Base-by-base conservation (phyloP, 2,888 invertebrate genomes). In the Brenthis daphne region DNA sequence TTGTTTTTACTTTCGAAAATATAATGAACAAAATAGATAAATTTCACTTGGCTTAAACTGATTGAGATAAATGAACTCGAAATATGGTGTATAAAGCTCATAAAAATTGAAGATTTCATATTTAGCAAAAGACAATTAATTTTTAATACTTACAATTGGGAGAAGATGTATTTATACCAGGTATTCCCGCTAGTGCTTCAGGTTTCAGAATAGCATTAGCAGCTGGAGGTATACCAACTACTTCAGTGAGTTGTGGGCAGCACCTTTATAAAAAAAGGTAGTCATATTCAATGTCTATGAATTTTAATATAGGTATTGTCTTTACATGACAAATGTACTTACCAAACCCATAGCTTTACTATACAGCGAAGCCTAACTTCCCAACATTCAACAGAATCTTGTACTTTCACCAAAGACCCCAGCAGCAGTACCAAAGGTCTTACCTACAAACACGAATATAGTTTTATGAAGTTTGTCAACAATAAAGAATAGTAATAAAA, bases 351-450 rank as follows among this genome's bases (percentile, higher is more conserved):
- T 65, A 99, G 91, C 75, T 96, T 96, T 90, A 99, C 96, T 72
- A 98, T 96, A 82, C 97, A 96, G 58, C 97, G 95, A 0, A 99
- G 91, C 80, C 99, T 96, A 73, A 96, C 95, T 84, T 99, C 99
- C 99, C 99, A 99, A 83, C 98, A 98, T 4, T 96, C 95, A 0
- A 92, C 87, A 0, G 90, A 92, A 85, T 99, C 99, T 80, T 98
- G 97, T 76, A 98, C 97, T 77, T 98, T 97, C 2, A 99, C 96
- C 57, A 98, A 94, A 0, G 97, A 96, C 1, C 98, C 97, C 37
- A 99, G 88, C 14, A 99, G 89, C 11, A 97, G 94, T 85, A 99
- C 98, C 85, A 99, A 96, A 80, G 98, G 98, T 4, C 98, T 94
- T 0, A 98, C 97, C 93, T 93, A 67, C 43, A 77, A 76, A 55